phyloP scores from a whole-genome alignment of 2,888 invertebrate species.

The Sarcophaga caerulescens region DNA sequence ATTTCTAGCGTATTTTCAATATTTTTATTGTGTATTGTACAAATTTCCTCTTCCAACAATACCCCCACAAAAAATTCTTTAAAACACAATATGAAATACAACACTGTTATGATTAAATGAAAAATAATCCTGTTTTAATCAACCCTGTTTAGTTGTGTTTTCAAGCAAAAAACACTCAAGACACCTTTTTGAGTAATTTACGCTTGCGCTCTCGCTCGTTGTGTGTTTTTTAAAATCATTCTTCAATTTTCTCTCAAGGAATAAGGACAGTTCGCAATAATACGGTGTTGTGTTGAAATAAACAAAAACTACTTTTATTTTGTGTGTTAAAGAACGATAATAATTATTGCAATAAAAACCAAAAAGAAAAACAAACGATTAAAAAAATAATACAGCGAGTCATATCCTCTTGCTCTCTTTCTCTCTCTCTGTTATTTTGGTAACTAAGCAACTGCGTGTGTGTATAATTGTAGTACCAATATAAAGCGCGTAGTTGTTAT shows the following conservation, averaged over 20 bases:
- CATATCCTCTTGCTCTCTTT: too few species aligned
- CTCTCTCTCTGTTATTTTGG: not conserved
- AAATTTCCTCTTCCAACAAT: not conserved
- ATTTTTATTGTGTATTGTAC: too few species aligned
- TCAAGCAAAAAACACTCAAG: constrained; percentile 33
- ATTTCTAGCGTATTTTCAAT: too few species aligned
- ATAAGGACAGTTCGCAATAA: constrained; percentile 28
- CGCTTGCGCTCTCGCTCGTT: constrained; percentile 60
- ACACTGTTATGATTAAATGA: not conserved
- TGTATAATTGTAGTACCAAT: constrained; percentile 15
- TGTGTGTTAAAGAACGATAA: not conserved
- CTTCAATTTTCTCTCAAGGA: constrained; percentile 68
- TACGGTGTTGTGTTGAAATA: too few species aligned
- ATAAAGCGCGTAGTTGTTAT: constrained; percentile 56
- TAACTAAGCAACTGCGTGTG: constrained; percentile 53
- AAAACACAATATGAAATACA: not conserved
- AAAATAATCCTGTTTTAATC: constrained; percentile 9
- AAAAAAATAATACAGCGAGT: not conserved
- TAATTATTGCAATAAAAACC: not conserved
- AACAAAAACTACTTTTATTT: not conserved
- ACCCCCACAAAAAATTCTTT: not conserved
- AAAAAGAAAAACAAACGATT: constrained; percentile 16
- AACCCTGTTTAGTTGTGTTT: constrained; percentile 35
- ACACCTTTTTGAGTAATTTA: constrained; percentile 46
- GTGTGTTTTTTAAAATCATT: constrained; percentile 73